These are phyloP conservation scores for Gastrophryne carolinensis DNA, from an alignment of 2,797 vertebrate genomes.

Conservation along the genomic window DNA sequence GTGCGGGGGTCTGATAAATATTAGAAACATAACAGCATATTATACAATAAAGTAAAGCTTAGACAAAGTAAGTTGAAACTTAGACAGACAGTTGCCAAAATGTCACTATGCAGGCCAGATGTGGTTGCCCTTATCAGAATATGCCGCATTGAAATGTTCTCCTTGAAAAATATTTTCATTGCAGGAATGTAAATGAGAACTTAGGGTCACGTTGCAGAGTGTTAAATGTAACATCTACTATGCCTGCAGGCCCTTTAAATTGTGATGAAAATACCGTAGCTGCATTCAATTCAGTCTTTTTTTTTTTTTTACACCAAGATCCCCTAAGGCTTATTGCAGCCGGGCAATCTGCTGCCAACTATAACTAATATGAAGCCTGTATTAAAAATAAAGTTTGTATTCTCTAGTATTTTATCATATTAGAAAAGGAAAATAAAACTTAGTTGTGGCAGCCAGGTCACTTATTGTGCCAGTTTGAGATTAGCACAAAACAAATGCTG, in stretches of 20 bases:
- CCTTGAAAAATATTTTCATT: constrained; percentile 63
- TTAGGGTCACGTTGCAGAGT: constrained; percentile 60
- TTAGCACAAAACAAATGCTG: background rate
- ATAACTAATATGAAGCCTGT: constrained; percentile 45
- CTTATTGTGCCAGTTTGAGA: background rate
- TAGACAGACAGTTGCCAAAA: background rate
- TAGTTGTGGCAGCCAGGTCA: background rate
- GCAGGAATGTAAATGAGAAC: constrained; percentile 62
- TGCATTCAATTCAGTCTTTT: constrained; percentile 61
- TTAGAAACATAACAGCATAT: too few relatives aligned
- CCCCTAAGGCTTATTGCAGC: constrained; percentile 59
- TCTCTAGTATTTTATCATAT: constrained; percentile 11
- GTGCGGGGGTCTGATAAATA: too few relatives aligned
- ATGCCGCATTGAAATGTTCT: constrained; percentile 45
- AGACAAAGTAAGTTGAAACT: too few relatives aligned
- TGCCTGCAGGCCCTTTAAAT: constrained; percentile 66
- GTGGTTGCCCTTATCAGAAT: constrained; percentile 36
- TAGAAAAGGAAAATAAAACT: constrained; percentile 3
- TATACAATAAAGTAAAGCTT: too few relatives aligned
- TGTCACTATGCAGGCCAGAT: constrained; percentile 20
- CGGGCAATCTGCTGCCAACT: constrained; percentile 59
- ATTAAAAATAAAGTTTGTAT: constrained; percentile 28
- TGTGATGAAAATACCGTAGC: constrained; percentile 58
- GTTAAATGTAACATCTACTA: constrained; percentile 60
- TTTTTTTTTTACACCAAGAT: constrained; percentile 59